A percentile compares a stretch with the other conserved stretches of the same genome.
Conservation (phyloP, 1,140 invertebrate genomes). For the Trachymyrmex cornetzi region DNA sequence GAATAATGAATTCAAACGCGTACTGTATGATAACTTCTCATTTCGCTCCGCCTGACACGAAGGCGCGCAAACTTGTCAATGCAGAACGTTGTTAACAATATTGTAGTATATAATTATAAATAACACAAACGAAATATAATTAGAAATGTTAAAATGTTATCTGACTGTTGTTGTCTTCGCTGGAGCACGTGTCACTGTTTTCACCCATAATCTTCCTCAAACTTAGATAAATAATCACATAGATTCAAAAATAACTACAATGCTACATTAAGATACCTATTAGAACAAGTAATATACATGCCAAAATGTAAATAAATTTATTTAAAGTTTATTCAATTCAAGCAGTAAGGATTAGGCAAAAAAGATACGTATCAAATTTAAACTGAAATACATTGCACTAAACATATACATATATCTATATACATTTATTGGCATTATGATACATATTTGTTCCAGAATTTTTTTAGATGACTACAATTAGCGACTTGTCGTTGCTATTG, state of each 20-base stretch:
- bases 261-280: not conserved
- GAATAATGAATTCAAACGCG: not conserved
- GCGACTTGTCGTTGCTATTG: not conserved
- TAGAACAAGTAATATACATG: slow-evolving; percentile 18
- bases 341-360: slow-evolving; percentile 8
- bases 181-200: slow-evolving; percentile 33
- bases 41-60: slow-evolving; percentile 44
- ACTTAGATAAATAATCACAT: not conserved
- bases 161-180: slow-evolving; percentile 1
- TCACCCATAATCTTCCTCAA: slow-evolving; percentile 2
- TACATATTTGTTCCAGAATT: slow-evolving; percentile 76
- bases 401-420: slow-evolving; percentile 17
- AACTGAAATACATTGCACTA: slow-evolving; percentile 5
- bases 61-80: slow-evolving; percentile 59
- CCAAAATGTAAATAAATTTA: slow-evolving; percentile 11
- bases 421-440: slow-evolving; percentile 80
- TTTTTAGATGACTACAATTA: slow-evolving; percentile 21
- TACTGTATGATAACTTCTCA: slow-evolving; percentile 52
- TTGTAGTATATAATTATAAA: slow-evolving; percentile 58
- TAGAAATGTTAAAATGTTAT: slow-evolving; percentile 61
- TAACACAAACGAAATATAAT: slow-evolving; percentile 52
- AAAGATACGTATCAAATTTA: not conserved
- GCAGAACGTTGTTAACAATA: slow-evolving; percentile 61
- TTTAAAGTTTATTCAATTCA: not conserved
- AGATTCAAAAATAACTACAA: not conserved